Evolutionary conservation across 37 sponge, comb jelly and placozoan species (phyloP).

Genomic region (Oscarella lobularis): DNA sequence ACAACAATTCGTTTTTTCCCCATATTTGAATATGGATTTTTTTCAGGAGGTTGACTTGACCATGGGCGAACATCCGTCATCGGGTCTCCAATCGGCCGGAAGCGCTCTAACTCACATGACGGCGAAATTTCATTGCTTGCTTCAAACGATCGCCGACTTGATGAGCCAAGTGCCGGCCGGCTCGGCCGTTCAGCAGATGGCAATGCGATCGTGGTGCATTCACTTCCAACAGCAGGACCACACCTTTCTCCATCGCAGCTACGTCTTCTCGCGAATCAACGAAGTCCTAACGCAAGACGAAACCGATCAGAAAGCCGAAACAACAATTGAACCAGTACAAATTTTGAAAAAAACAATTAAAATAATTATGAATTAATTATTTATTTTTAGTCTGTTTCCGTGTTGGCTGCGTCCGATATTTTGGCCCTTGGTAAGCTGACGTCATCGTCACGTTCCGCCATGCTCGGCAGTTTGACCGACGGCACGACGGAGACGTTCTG

Average conservation of each 20-base stretch:
- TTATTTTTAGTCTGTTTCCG: not conserved
- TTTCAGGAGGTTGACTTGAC: constrained; percentile 19
- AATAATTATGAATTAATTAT: too few relatives aligned
- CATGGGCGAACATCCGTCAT: constrained; percentile 53
- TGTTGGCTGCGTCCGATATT: not conserved
- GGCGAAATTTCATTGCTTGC: constrained; percentile 44
- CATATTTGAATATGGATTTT: not conserved
- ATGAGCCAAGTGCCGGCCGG: constrained; percentile 67
- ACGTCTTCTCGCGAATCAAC: constrained; percentile 83
- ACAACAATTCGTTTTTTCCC: not conserved
- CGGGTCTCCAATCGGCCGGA: constrained; percentile 64
- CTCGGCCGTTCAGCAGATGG: constrained; percentile 72
- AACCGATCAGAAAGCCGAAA: constrained; percentile 23
- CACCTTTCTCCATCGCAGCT: constrained; percentile 80
- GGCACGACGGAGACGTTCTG: constrained; percentile 94
- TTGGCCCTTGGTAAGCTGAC: constrained; percentile 21
- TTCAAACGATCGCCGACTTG: constrained; percentile 44
- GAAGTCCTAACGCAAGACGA: constrained; percentile 69
- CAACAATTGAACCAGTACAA: not conserved
- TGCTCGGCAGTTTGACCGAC: constrained; percentile 74
- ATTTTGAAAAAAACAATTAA: too few relatives aligned
- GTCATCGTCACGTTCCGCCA: constrained; percentile 74
- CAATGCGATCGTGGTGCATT: constrained; percentile 81
- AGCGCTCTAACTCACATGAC: constrained; percentile 19
- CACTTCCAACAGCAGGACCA: constrained; percentile 86